Conservation (phyloP, 2,797 vertebrate genomes). For the Xiphophorus birchmanni region DNA sequence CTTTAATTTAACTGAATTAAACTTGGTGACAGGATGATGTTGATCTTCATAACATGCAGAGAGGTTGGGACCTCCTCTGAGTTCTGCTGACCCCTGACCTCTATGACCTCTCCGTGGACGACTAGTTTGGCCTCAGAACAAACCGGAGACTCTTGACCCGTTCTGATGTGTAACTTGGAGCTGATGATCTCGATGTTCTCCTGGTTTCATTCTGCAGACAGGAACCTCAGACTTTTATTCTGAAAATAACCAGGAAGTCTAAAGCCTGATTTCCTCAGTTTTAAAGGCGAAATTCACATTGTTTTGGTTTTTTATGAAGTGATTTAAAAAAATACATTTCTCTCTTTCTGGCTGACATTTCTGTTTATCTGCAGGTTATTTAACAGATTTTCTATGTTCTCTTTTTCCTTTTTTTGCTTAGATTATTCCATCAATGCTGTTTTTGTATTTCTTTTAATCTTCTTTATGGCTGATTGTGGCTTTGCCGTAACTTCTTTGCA, state of each 20-base stretch:
- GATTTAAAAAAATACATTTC: background rate
- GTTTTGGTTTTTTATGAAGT: background rate
- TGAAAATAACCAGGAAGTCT: background rate
- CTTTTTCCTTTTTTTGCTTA: background rate
- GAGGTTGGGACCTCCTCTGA: background rate
- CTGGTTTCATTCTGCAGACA: background rate
- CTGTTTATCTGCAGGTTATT: background rate
- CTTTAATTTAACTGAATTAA: background rate
- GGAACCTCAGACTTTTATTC: background rate
- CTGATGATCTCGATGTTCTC: background rate
- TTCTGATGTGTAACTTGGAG: background rate
- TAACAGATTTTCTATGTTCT: background rate
- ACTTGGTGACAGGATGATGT: background rate
- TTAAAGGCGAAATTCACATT: background rate
- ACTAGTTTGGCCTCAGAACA: background rate
- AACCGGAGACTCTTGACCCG: background rate
- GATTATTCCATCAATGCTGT: background rate
- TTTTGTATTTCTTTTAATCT: background rate
- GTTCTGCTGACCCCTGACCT: background rate
- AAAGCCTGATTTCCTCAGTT: background rate
- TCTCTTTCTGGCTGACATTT: background rate
- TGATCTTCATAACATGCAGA: background rate
- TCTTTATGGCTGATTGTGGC: background rate
- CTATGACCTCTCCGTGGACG: background rate
- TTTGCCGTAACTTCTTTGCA: background rate